phyloP scores from a whole-genome alignment of 2,113 vertebrate species.

The Speoplatyrhinus poulsoni region DNA sequence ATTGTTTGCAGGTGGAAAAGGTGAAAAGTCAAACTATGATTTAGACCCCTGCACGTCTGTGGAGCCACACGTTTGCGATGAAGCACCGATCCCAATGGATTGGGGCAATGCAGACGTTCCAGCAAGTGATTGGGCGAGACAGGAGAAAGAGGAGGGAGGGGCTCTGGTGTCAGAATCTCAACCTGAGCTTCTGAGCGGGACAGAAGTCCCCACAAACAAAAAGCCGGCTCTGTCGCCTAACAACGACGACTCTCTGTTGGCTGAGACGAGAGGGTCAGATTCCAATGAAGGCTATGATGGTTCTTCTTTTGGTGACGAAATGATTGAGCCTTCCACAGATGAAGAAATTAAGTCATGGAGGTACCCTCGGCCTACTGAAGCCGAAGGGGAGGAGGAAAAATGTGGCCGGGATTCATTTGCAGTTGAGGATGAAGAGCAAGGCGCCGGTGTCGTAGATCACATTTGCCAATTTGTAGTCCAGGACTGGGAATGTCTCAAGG shows the following conservation, averaged over 20 bases:
- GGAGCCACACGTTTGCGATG: not conserved
- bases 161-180: not conserved
- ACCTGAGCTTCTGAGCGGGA: conserved; percentile 20
- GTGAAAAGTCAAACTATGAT: conserved; percentile 13
- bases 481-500: not conserved
- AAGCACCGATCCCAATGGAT: conserved; percentile 3
- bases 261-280: not conserved
- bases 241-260: not conserved
- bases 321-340: conserved; percentile 55
- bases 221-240: conserved; percentile 4
- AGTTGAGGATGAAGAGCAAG: not conserved
- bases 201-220: not conserved
- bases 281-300: conserved; percentile 8
- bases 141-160: conserved; percentile 4
- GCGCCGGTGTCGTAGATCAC: not conserved
- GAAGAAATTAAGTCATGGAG: conserved; percentile 54
- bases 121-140: conserved; percentile 1
- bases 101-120: not conserved
- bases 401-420: not conserved
- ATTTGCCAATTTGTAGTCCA: conserved; percentile 8
- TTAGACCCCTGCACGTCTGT: not conserved
- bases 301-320: conserved; percentile 28
- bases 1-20: conserved; percentile 19
- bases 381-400: not conserved
- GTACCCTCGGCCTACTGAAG: conserved; percentile 39